Percentiles rank a stretch among this genome's conserved stretches.
Evolutionary conservation across 2,888 invertebrate species (phyloP).

Genomic region (Lasioglossum zephyrum): DNA sequence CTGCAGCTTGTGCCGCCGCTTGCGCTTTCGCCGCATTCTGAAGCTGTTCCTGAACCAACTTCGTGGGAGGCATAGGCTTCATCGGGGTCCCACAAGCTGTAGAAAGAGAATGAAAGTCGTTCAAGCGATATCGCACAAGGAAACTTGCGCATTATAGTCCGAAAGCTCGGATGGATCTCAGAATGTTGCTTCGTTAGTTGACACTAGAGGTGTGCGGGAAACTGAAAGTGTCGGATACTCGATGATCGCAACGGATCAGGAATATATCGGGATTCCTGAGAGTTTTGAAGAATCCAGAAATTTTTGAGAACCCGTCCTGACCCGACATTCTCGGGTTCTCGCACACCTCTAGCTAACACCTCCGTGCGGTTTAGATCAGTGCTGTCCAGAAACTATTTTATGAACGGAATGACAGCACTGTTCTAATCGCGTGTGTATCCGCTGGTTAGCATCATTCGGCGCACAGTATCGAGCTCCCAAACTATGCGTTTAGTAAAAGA

Average conservation of each 20-base stretch:
- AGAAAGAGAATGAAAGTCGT: constrained; percentile 71
- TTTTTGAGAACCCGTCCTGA: too few relatives aligned
- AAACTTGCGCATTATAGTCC: constrained; percentile 60
- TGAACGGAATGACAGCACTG: background rate
- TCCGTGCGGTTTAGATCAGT: background rate
- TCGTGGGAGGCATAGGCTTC: constrained; percentile 92
- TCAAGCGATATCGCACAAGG: background rate
- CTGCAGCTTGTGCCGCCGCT: constrained; percentile 82
- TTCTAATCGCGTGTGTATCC: background rate
- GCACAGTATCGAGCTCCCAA: constrained; percentile 66
- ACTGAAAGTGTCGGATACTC: background rate
- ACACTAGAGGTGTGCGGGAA: background rate
- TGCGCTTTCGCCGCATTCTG: constrained; percentile 83
- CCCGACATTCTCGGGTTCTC: background rate
- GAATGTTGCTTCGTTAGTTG: constrained; percentile 44
- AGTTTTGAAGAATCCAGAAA: background rate
- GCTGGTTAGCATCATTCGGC: constrained; percentile 33
- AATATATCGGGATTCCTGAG: too few relatives aligned
- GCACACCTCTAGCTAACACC: background rate
- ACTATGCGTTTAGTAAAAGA: constrained; percentile 72
- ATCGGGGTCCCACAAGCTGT: constrained; percentile 87
- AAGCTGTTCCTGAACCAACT: constrained; percentile 87
- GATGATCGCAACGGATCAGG: background rate
- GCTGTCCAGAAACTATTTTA: background rate
- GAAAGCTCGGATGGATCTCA: constrained; percentile 66